Evolutionary conservation across 2,113 vertebrate species (phyloP), one percentile per base, ranked within the genome.

Genomic region (Dromas ardeola): DNA sequence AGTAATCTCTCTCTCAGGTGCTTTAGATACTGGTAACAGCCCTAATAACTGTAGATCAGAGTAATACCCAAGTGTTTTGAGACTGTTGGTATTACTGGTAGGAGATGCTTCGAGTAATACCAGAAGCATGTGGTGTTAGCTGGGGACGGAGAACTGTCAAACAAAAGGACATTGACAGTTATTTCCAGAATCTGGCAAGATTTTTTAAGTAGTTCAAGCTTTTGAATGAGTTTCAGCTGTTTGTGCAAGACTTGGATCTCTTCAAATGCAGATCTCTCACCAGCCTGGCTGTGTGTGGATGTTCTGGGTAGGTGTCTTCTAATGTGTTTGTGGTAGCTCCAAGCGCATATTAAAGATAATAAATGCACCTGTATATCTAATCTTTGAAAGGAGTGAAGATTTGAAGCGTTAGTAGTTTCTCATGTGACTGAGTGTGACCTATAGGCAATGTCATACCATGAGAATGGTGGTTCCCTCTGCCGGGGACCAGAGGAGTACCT

Each of bases 371-470:
- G 10, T 36, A 1, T 3, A 15, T 17, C 25, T 77, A 19, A 26
- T 27, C 11, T 42, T 20, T 27, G 13, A 19, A 43, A 52, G 32
- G 10, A 36, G 32, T 10, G 45, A 11, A 42, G 34, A 11, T 32
- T 0, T 17, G 52, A 13, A 9, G 20, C 12, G 7, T n/a, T 27
- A 5, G 0, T 12, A 9, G 22, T 5, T 56, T 71, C 15, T n/a
- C 1, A 1, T 12, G 45, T 61, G 76, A 19, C 23, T 13, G 1
- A 0, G 11, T 18, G 63, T 20, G 52, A 19, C 9, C 5, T 9
- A 19, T 15, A 15, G 43, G 36, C 19, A 23, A 0, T 15, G 62
- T 29, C 34, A 2, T 3, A 30, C 34, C 43, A 52, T 27, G 20
- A 4, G 30, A 7, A 38, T 26, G 50, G 3, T 16, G 63, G 30